Evolutionary conservation across 2,113 vertebrate species (phyloP).

Genomic region (Sula dactylatra): DNA sequence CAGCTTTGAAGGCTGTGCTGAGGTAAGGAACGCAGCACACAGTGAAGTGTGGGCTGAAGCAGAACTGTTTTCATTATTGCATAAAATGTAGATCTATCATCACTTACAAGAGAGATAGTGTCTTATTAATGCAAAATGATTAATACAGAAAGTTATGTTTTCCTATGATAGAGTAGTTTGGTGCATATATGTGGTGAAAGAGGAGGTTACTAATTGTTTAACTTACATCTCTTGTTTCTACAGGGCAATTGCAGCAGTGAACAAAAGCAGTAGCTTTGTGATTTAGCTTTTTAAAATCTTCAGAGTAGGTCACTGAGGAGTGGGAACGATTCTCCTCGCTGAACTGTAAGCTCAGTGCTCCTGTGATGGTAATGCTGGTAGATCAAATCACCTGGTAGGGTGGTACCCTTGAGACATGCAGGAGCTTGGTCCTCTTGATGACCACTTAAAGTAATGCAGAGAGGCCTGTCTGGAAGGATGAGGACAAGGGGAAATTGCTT

Average conservation of each 20-base stretch:
- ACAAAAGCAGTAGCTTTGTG: not conserved
- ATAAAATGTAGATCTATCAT: not conserved
- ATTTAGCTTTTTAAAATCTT: not conserved
- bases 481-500: not conserved
- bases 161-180: not conserved
- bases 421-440: not conserved
- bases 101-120: not conserved
- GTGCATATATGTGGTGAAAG: not conserved
- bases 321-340: not conserved
- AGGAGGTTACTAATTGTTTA: not conserved
- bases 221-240: not conserved
- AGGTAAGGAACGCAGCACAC: not conserved
- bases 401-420: not conserved
- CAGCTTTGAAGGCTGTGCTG: constrained; percentile 51
- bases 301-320: not conserved
- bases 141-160: not conserved
- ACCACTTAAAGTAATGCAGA: not conserved
- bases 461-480: not conserved
- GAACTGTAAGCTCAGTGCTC: not conserved
- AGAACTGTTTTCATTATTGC: not conserved
- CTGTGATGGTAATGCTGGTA: not conserved
- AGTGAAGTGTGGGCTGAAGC: not conserved
- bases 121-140: not conserved
- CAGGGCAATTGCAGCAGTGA: not conserved
- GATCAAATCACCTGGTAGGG: not conserved